phyloP scores from a whole-genome alignment of 2,113 vertebrate species.

The Mystacornis crossleyi region DNA sequence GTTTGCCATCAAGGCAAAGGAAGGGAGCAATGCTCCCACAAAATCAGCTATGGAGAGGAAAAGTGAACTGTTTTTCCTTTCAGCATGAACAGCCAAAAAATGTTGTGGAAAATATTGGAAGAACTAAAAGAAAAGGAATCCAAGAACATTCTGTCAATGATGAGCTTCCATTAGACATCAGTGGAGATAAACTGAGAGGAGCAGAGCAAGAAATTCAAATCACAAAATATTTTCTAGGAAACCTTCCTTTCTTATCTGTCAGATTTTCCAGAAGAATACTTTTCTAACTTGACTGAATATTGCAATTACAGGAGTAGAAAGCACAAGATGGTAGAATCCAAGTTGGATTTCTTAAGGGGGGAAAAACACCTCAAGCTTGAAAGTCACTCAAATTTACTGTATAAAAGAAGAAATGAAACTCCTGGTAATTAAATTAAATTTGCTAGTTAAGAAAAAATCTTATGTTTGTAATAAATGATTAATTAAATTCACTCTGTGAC shows the following conservation, averaged over 20 bases:
- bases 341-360: neutral
- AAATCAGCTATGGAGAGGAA: neutral
- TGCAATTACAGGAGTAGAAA: neutral
- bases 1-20: neutral
- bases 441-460: conserved; percentile 57
- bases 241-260: neutral
- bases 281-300: neutral
- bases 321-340: neutral
- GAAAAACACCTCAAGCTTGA: neutral
- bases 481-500: conserved; percentile 57
- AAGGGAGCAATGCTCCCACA: neutral
- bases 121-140: neutral
- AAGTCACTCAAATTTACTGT: neutral
- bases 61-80: neutral
- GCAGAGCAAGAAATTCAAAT: neutral
- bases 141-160: neutral
- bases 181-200: neutral
- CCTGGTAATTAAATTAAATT: conserved; percentile 11
- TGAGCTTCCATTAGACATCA: neutral
- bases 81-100: fast-evolving
- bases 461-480: conserved; percentile 51
- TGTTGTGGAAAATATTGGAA: neutral
- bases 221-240: neutral
- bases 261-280: neutral
- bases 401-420: neutral